Evolutionary conservation across 2,888 invertebrate genomes (phyloP), one percentile per base, ranked within the genome.

Genomic region (Ernsta delagoae): DNA sequence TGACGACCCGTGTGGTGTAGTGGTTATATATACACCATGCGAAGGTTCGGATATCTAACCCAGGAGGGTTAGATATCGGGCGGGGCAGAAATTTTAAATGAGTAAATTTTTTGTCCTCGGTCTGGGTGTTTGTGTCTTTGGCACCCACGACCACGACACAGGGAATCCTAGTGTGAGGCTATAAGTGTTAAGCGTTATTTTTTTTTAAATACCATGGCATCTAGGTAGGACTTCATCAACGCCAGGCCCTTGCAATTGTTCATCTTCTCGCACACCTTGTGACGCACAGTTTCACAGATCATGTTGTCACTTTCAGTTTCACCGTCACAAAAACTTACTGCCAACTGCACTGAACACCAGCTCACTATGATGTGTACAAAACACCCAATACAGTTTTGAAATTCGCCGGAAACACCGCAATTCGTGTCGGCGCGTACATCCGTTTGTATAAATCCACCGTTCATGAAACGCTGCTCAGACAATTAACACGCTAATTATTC

Each of bases 191-290:
- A 16, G 16, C 16, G 16, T 16, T 16, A 1, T 16, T 16, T 16
- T 16, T 16, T 16, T 16, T 16, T 16, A 1, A 16, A 16, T 86
- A 92, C 92, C 92, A 91, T 77, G 59, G 85, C 82, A 71, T 91
- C 91, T 70, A 91, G 79, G 75, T 92, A 92, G 5, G 89, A 89
- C 72, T 84, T 86, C 75, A 92, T 77, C 71, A 91, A 71, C 65
- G 91, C 91, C 82, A 92, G 73, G 65, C 90, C 88, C 74, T 85
- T 90, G 70, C 92, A 92, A 72, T 83, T 89, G 74, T 82, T 86
- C 82, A 92, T 84, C 79, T 90, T 91, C 82, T 91, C 91, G 78
- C 88, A 89, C 77, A 92, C 78, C 77, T 90, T 92, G 61, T 84
- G 76, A n/a, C 87, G 83, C 80, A 90, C 83, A 39, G 86, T 87